phyloP scores from a whole-genome alignment of 1,140 invertebrate genomes.

The Ladona fulva region DNA sequence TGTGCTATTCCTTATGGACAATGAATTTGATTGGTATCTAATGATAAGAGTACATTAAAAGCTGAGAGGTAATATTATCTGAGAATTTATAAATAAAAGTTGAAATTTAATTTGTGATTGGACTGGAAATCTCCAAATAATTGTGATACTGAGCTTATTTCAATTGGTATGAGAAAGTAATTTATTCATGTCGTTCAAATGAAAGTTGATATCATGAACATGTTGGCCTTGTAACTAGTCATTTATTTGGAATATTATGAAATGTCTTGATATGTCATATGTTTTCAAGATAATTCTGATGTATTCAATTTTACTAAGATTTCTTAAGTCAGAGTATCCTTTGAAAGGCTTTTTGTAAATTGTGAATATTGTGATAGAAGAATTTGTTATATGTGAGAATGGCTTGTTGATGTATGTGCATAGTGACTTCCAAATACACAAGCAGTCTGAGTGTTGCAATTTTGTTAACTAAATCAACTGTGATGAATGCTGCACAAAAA shows the following conservation, averaged over 20 bases:
- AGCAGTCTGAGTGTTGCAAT: constrained; percentile 1
- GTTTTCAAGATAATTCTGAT: neutral
- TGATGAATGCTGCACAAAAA: neutral
- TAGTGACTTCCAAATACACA: neutral
- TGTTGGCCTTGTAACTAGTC: neutral
- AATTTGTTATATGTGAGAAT: neutral
- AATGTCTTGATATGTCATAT: neutral
- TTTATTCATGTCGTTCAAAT: too few species aligned
- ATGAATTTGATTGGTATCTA: too few species aligned
- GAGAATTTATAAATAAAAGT: too few species aligned
- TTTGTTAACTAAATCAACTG: neutral
- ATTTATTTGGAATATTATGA: neutral
- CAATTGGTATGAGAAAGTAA: too few species aligned
- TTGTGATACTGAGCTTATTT: too few species aligned
- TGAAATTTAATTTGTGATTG: too few species aligned
- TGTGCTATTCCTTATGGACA: too few species aligned
- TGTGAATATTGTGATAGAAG: neutral
- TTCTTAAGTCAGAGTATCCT: neutral
- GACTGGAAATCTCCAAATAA: too few species aligned
- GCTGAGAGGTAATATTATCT: too few species aligned
- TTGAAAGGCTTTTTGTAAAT: neutral
- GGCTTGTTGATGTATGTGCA: neutral
- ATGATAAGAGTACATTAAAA: too few species aligned
- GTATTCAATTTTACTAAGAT: neutral
- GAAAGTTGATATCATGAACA: too few species aligned